phyloP scores from a whole-genome alignment of 2,888 invertebrate species.

The Maniola hyperantus region DNA sequence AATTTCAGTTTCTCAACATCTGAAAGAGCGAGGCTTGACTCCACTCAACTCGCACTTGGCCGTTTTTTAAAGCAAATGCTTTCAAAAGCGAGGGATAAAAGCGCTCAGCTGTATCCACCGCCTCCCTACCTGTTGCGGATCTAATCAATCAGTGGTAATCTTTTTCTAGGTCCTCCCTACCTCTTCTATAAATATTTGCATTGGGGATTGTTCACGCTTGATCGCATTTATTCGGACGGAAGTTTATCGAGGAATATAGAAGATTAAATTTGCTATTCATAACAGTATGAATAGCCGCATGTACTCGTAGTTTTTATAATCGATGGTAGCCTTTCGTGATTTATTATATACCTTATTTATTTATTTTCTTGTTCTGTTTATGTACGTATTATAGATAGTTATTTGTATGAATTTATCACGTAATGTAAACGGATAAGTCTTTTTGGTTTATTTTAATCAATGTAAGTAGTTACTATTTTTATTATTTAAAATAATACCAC shows the following conservation, averaged over 20 bases:
- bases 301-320: too few relatives aligned
- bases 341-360: too few relatives aligned
- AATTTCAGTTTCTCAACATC: too few relatives aligned
- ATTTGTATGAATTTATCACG: too few relatives aligned
- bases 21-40: too few relatives aligned
- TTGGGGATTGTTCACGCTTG: constrained; percentile 26
- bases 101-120: constrained; percentile 16
- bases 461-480: too few relatives aligned
- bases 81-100: constrained; percentile 26
- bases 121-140: constrained; percentile 44
- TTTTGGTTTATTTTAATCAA: too few relatives aligned
- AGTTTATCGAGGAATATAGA: background rate
- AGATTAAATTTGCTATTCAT: background rate
- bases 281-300: background rate
- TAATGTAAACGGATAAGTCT: too few relatives aligned
- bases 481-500: too few relatives aligned
- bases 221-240: background rate
- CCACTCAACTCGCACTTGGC: too few relatives aligned
- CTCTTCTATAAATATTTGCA: constrained; percentile 42
- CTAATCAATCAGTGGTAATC: constrained; percentile 46
- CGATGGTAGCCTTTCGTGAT: background rate
- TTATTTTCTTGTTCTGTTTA: too few relatives aligned
- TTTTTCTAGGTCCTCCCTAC: constrained; percentile 37
- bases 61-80: constrained; percentile 24
- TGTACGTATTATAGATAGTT: too few relatives aligned